phyloP scores from a whole-genome alignment of 2,888 invertebrate species.

The Antheraea assamensis region DNA sequence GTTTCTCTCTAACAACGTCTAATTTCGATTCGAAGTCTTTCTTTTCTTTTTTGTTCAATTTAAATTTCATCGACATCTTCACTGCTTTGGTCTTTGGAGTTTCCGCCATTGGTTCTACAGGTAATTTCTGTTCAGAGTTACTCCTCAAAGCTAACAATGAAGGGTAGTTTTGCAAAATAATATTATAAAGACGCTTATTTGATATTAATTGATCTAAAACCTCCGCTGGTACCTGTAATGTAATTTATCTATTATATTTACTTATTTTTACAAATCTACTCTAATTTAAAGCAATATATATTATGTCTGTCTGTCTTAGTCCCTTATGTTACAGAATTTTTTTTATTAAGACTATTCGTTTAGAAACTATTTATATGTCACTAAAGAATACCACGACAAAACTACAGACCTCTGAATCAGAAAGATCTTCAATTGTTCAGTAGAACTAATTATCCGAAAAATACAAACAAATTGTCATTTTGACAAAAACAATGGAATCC shows the following conservation, averaged over 20 bases:
- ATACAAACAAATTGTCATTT: not conserved
- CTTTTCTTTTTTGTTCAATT: slow-evolving; percentile 65
- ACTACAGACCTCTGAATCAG: not conserved
- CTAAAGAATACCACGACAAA: not conserved
- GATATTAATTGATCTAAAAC: slow-evolving; percentile 84
- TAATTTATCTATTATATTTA: slow-evolving; percentile 16
- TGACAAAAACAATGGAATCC: not conserved
- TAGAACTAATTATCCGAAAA: not conserved
- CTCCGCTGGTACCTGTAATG: slow-evolving; percentile 85
- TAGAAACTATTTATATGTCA: not conserved
- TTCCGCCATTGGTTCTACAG: slow-evolving; percentile 56
- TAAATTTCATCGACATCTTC: slow-evolving; percentile 84
- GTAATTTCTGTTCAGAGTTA: slow-evolving; percentile 84
- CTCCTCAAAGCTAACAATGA: slow-evolving; percentile 84
- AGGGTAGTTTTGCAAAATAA: slow-evolving; percentile 88
- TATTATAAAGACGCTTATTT: slow-evolving; percentile 86
- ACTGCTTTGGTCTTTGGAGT: slow-evolving; percentile 76
- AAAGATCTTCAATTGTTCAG: no score
- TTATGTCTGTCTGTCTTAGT: not conserved
- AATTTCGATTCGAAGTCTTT: slow-evolving; percentile 72
- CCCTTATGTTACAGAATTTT: not conserved
- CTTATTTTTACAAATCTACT: not conserved
- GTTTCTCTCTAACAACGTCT: slow-evolving; percentile 64
- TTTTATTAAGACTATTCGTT: not conserved
- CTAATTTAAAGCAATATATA: not conserved